Evolutionary conservation across 2,113 vertebrate genomes (phyloP).

Genomic region (Lamprotornis superbus): DNA sequence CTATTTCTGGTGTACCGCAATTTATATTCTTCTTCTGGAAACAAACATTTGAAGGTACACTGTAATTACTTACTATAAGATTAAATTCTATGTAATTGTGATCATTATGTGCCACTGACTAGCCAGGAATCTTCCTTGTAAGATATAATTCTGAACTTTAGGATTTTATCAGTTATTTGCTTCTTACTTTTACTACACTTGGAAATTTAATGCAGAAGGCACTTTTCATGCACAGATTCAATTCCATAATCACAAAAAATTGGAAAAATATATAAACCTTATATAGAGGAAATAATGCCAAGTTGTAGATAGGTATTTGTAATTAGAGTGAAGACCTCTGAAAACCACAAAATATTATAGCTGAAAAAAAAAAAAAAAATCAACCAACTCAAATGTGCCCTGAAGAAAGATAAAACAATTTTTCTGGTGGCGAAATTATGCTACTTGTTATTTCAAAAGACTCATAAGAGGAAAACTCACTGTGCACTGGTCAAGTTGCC

Average conservation of each 20-base stretch:
- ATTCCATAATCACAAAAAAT: neutral
- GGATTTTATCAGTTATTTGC: neutral
- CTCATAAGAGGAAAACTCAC: constrained; percentile 70
- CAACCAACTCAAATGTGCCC: neutral
- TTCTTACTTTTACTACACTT: neutral
- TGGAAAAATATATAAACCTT: neutral
- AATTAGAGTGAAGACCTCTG: neutral
- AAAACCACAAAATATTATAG: neutral
- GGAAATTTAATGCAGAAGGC: neutral
- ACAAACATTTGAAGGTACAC: neutral
- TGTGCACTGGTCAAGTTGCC: constrained; percentile 86
- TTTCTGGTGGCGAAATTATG: neutral
- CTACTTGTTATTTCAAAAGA: neutral
- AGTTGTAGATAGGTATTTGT: neutral
- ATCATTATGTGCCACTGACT: neutral
- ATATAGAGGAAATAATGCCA: neutral
- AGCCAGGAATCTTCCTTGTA: neutral
- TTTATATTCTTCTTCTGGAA: neutral
- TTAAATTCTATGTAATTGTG: neutral
- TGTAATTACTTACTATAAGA: neutral
- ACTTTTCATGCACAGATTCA: neutral
- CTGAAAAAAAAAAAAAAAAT: neutral
- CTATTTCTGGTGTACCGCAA: neutral
- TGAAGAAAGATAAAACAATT: neutral
- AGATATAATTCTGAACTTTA: neutral